Conservation (phyloP, 2,888 invertebrate species). For the Mesoligia furuncula region DNA sequence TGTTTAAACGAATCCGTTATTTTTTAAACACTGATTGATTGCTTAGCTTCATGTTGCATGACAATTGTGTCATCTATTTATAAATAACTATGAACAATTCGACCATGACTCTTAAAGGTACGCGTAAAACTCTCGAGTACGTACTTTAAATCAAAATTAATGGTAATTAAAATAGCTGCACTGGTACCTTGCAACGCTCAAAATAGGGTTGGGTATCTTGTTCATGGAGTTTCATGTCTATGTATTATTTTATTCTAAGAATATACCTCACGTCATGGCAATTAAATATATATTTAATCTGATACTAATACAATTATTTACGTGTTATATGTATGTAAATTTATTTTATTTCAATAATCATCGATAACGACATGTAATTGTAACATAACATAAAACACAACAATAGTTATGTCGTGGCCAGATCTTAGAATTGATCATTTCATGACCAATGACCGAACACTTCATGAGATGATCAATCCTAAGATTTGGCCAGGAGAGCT, state of each 20-base stretch:
- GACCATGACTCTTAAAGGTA: conserved; percentile 71
- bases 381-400: not conserved
- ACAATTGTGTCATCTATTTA: conserved; percentile 78
- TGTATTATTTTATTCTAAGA: conserved; percentile 16
- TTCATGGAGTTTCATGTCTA: conserved; percentile 3
- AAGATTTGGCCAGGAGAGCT: too few species aligned
- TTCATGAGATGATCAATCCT: too few species aligned
- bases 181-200: conserved; percentile 60
- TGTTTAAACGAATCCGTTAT: conserved; percentile 35
- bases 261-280: conserved; percentile 19
- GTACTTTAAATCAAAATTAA: conserved; percentile 75
- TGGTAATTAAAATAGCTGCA: conserved; percentile 80
- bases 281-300: conserved; percentile 21
- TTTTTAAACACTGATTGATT: conserved; percentile 58
- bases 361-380: conserved; percentile 27
- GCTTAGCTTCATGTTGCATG: conserved; percentile 46
- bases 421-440: not conserved
- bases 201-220: conserved; percentile 48
- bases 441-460: not conserved
- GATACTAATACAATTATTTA: conserved; percentile 19
- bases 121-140: conserved; percentile 76
- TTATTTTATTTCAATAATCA: conserved; percentile 32
- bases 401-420: not conserved
- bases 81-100: conserved; percentile 76
- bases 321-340: conserved; percentile 25